Conservation (phyloP, 2,888 invertebrate species). For the Orthosia cruda region DNA sequence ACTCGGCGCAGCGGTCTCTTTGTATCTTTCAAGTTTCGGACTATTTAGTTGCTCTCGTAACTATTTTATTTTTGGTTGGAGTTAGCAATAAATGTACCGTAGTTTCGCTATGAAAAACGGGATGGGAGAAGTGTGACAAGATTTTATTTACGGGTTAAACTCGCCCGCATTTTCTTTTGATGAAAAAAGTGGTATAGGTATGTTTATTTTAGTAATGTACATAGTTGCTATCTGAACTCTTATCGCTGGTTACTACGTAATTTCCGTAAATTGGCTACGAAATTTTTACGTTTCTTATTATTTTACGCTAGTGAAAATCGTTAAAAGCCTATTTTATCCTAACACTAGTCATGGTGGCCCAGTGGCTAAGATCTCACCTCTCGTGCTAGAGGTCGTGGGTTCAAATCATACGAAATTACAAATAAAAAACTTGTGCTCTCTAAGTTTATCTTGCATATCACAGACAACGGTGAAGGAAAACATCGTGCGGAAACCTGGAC, state of each 20-base stretch:
- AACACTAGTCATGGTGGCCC: background rate
- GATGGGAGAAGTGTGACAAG: constrained; percentile 32
- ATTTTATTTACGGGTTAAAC: constrained; percentile 43
- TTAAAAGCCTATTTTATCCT: background rate
- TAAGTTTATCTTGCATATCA: no score
- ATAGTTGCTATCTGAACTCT: background rate
- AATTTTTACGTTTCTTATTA: background rate
- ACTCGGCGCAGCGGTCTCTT: constrained; percentile 58
- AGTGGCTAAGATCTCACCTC: no score
- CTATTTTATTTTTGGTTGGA: constrained; percentile 63
- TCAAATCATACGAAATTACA: no score
- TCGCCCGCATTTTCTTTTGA: constrained; percentile 10
- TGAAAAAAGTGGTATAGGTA: background rate
- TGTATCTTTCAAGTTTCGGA: constrained; percentile 59
- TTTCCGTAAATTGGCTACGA: background rate
- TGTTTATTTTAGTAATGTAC: constrained; percentile 10
- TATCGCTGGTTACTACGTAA: background rate
- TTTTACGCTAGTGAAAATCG: background rate
- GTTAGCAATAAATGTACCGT: constrained; percentile 56
- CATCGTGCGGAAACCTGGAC: no score
- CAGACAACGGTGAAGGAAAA: no score
- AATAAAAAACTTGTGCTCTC: no score
- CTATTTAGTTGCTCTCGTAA: constrained; percentile 64
- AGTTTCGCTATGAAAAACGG: constrained; percentile 40
- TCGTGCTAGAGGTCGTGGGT: no score